Conservation (phyloP, 2,888 invertebrate species). For the Synergus gifuensis region DNA sequence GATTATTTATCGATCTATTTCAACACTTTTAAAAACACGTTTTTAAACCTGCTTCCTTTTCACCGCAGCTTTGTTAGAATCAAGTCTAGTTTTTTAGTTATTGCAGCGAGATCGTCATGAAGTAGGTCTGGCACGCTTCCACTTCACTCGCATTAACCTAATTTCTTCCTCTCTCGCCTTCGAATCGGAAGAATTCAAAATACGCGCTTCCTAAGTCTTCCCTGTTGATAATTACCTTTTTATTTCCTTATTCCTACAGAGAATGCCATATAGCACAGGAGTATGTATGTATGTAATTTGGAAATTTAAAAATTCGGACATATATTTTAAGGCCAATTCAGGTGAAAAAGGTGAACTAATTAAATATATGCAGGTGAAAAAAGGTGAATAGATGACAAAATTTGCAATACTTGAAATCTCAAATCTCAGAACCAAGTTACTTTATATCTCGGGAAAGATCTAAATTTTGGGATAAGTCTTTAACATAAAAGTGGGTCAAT, state of each 20-base stretch:
- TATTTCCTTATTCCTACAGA: background rate
- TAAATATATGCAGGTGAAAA: too few relatives aligned
- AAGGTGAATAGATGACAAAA: too few relatives aligned
- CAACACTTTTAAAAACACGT: background rate
- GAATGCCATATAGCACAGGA: background rate
- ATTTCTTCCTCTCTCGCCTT: conserved; percentile 60
- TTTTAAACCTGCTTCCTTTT: conserved; percentile 29
- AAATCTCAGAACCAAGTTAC: too few relatives aligned
- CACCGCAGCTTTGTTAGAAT: conserved; percentile 31
- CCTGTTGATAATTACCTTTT: conserved; percentile 57
- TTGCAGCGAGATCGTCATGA: conserved; percentile 41
- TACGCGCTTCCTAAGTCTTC: conserved; percentile 61
- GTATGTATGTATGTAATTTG: too few relatives aligned
- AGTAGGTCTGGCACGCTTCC: conserved; percentile 69
- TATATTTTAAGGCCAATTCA: too few relatives aligned
- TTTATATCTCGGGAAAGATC: background rate
- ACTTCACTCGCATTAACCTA: conserved; percentile 69
- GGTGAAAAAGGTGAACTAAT: too few relatives aligned
- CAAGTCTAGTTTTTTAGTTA: conserved; percentile 45
- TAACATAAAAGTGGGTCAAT: conserved; percentile 36
- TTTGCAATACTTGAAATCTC: too few relatives aligned
- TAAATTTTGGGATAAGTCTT: conserved; percentile 23
- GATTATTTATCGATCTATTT: background rate
- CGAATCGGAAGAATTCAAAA: conserved; percentile 57
- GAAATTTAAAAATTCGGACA: too few relatives aligned